Percentiles rank a stretch among this genome's conserved stretches.
phyloP scores from a whole-genome alignment of 2,113 vertebrate genomes.

The Lepisosteus oculatus region DNA sequence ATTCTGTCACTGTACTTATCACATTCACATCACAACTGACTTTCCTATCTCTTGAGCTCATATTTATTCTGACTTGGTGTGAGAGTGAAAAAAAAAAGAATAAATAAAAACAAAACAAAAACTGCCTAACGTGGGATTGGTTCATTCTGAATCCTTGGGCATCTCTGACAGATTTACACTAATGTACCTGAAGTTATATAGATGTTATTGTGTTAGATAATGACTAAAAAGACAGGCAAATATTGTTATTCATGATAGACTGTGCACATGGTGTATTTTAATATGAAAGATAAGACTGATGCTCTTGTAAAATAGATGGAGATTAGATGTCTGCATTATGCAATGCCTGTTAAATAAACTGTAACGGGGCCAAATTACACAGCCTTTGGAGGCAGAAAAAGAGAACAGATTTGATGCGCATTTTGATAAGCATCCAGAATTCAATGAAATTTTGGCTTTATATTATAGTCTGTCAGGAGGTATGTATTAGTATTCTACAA shows the following conservation, averaged over 20 bases:
- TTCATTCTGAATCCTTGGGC: neutral
- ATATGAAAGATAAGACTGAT: neutral
- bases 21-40: conserved; percentile 61
- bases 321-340: conserved; percentile 4
- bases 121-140: neutral
- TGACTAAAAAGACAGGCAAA: too few species aligned
- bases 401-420: conserved; percentile 23
- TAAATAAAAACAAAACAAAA: too few species aligned
- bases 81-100: too few species aligned
- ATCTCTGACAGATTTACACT: neutral
- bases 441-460: conserved; percentile 17
- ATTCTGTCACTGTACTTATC: conserved; percentile 62
- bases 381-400: conserved; percentile 12
- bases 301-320: neutral
- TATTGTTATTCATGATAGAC: too few species aligned
- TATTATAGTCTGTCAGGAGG: conserved; percentile 11
- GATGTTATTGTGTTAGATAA: too few species aligned
- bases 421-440: conserved; percentile 24
- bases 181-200: too few species aligned
- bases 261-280: neutral
- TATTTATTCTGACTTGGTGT: neutral
- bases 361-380: conserved; percentile 7
- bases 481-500: conserved; percentile 13
- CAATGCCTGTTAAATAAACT: conserved; percentile 19
- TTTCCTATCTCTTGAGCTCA: conserved; percentile 42